Evolutionary conservation across 2,888 invertebrate genomes (phyloP).

Genomic region (Patella depressa): DNA sequence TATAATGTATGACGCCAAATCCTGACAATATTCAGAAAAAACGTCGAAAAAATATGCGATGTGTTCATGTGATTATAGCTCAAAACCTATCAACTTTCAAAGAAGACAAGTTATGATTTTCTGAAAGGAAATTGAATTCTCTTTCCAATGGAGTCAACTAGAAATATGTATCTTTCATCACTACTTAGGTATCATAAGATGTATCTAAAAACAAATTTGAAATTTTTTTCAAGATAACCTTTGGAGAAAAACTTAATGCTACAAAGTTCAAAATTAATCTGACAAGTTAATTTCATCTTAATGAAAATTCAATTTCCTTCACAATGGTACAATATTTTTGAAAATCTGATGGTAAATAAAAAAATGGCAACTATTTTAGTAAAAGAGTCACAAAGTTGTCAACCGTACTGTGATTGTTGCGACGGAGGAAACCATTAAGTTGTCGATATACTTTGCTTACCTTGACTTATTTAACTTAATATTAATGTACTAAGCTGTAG

Average conservation of each 20-base stretch:
- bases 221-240: neutral
- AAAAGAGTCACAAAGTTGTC: too few relatives aligned
- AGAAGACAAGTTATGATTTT: conserved; percentile 6
- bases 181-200: too few relatives aligned
- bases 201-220: too few relatives aligned
- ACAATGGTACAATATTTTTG: neutral
- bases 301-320: neutral
- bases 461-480: too few relatives aligned
- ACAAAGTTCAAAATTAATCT: neutral
- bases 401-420: too few relatives aligned
- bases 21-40: conserved; percentile 1
- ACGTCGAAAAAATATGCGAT: neutral
- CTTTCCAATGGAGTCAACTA: neutral
- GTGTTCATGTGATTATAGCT: neutral
- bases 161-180: too few relatives aligned
- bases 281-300: neutral
- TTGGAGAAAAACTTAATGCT: conserved; percentile 1
- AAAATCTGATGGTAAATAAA: neutral
- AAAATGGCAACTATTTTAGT: neutral
- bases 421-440: too few relatives aligned
- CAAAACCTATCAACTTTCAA: neutral
- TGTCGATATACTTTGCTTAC: too few relatives aligned
- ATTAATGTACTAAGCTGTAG: too few relatives aligned
- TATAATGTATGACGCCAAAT: neutral
- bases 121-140: conserved; percentile 1